Evolutionary conservation across 2,113 vertebrate genomes (phyloP).

Genomic region (Ctenomys sociabilis): DNA sequence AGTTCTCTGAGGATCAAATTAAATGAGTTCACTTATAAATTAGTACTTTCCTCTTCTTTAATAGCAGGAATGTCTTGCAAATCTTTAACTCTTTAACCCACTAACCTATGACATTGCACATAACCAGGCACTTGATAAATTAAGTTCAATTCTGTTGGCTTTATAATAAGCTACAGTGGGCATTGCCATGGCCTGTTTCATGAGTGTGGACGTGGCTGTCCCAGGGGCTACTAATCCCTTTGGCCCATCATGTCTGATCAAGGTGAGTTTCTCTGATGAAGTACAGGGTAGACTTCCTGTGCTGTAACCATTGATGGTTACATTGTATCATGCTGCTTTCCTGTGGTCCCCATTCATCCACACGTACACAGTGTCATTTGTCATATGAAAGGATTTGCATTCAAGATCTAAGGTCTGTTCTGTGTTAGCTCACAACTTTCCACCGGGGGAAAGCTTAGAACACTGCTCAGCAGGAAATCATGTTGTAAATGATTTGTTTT

Average conservation of each 20-base stretch:
- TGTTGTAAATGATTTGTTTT: conserved; percentile 74
- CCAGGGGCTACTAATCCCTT: conserved; percentile 49
- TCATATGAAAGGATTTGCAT: conserved; percentile 73
- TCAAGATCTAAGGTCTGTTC: conserved; percentile 73
- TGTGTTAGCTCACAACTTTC: conserved; percentile 76
- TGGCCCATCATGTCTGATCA: conserved; percentile 63
- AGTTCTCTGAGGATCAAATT: conserved; percentile 10
- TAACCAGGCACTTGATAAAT: conserved; percentile 2
- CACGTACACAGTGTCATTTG: conserved; percentile 65
- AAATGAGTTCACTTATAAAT: conserved; percentile 13
- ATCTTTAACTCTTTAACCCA: conserved; percentile 21
- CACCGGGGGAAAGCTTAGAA: conserved; percentile 58
- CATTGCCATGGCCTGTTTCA: background rate
- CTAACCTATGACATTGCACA: background rate
- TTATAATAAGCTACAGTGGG: conserved; percentile 51
- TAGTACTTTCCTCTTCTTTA: background rate
- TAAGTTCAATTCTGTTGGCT: background rate
- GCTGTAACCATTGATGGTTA: conserved; percentile 45
- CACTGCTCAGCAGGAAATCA: conserved; percentile 64
- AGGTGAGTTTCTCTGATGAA: conserved; percentile 76
- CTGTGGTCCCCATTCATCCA: conserved; percentile 53
- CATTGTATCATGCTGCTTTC: conserved; percentile 54
- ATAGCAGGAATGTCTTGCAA: background rate
- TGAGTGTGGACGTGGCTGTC: conserved; percentile 28
- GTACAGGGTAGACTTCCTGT: conserved; percentile 73